phyloP scores from a whole-genome alignment of 2,113 vertebrate genomes.

The Chlorodrepanis virens region DNA sequence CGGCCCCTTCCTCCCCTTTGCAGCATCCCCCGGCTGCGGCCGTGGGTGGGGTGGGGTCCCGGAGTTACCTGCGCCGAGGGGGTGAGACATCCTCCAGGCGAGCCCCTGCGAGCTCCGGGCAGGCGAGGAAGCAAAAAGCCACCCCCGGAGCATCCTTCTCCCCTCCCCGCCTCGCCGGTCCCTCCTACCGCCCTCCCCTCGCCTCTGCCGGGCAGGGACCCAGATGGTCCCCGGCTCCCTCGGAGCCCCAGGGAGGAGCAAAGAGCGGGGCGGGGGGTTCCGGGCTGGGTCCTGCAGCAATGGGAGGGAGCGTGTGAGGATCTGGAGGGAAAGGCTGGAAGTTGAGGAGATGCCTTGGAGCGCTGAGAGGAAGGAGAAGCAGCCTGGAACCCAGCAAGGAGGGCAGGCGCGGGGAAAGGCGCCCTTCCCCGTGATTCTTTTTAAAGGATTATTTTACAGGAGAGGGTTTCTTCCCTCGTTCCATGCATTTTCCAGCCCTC shows the following conservation, averaged over 20 bases:
- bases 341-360: neutral
- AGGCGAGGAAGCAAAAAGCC: neutral
- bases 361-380: neutral
- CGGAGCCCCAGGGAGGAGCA: slow-evolving; percentile 71
- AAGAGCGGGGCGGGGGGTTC: neutral
- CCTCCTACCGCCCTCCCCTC: slow-evolving; percentile 57
- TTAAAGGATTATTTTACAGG: neutral
- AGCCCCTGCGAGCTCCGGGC: slow-evolving; percentile 36
- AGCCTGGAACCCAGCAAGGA: neutral
- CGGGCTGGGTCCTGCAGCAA: neutral
- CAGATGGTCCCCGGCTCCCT: neutral
- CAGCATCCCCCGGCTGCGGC: neutral
- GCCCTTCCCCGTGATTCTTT: neutral
- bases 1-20: neutral
- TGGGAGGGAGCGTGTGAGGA: neutral
- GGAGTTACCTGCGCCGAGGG: slow-evolving; percentile 37
- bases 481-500: neutral
- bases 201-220: neutral
- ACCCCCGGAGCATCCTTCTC: slow-evolving; percentile 44
- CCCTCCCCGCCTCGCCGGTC: slow-evolving; percentile 36
- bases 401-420: neutral
- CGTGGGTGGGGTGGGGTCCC: neutral
- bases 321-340: neutral
- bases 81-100: slow-evolving; percentile 60
- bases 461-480: neutral